Conservation (phyloP, 2,113 vertebrate species). For the Proteles cristata region DNA sequence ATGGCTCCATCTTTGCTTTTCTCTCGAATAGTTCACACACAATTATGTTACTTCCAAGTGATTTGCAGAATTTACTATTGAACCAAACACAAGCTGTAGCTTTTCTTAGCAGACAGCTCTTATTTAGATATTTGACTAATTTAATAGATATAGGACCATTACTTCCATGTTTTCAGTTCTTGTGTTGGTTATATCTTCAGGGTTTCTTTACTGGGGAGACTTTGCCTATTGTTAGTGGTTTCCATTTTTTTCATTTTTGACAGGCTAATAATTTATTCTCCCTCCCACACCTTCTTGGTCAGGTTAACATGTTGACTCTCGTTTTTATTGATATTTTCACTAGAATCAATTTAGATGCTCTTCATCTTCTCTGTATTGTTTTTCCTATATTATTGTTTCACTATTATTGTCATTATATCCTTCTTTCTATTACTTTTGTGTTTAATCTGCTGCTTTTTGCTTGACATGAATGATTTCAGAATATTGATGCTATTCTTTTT, state of each 20-base stretch:
- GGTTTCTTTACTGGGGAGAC: not conserved
- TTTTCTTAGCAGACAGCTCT: not conserved
- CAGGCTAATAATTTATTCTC: not conserved
- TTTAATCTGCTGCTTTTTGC: not conserved
- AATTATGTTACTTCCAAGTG: not conserved
- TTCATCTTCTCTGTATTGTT: not conserved
- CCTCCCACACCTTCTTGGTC: not conserved
- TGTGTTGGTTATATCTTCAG: not conserved
- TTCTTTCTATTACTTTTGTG: not conserved
- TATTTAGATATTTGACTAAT: not conserved
- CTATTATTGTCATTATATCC: not conserved
- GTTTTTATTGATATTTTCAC: not conserved
- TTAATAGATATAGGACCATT: not conserved
- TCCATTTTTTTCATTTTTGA: not conserved
- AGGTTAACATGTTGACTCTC: not conserved
- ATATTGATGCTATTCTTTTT: not conserved
- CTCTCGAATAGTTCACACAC: not conserved
- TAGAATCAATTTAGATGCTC: not conserved
- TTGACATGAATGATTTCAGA: slow-evolving; percentile 4
- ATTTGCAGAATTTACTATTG: not conserved
- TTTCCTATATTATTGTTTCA: slow-evolving; percentile 3
- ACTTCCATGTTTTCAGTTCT: not conserved
- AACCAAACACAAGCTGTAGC: not conserved
- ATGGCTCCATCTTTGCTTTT: not conserved
- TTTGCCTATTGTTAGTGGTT: not conserved